A percentile compares a stretch with the other conserved stretches of the same genome.
Evolutionary conservation across 2,113 vertebrate genomes (phyloP).

Genomic region (Dromiciops gliroides): DNA sequence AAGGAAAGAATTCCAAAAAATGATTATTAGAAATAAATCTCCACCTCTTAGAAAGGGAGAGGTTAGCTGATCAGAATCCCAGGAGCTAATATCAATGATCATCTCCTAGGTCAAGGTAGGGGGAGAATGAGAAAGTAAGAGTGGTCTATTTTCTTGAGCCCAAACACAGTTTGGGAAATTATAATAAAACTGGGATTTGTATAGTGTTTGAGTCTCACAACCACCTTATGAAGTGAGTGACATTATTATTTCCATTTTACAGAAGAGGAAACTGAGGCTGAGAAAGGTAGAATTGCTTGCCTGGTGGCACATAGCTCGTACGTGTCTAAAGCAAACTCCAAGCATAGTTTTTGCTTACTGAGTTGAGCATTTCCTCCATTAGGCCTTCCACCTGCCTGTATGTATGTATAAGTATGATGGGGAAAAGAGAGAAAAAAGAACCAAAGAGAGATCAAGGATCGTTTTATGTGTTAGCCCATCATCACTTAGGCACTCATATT

Average conservation of each 20-base stretch:
- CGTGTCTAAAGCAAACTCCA: neutral
- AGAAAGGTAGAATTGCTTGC: neutral
- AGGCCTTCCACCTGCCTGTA: neutral
- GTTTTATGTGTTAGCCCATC: neutral
- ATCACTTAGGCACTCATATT: neutral
- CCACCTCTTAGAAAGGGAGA: neutral
- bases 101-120: neutral
- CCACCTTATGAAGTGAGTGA: neutral
- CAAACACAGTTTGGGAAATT: neutral
- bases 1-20: neutral
- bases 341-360: neutral
- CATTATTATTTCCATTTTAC: neutral
- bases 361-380: no score
- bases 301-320: neutral
- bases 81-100: neutral
- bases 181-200: neutral
- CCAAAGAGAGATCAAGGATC: neutral
- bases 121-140: neutral
- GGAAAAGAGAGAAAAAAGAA: neutral
- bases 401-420: no score
- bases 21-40: neutral
- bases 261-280: neutral
- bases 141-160: neutral
- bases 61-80: neutral
- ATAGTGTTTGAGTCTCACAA: neutral